A percentile compares a stretch with the other conserved stretches of the same genome.
phyloP scores from a whole-genome alignment of 1,140 invertebrate species.

The Delia radicum region DNA sequence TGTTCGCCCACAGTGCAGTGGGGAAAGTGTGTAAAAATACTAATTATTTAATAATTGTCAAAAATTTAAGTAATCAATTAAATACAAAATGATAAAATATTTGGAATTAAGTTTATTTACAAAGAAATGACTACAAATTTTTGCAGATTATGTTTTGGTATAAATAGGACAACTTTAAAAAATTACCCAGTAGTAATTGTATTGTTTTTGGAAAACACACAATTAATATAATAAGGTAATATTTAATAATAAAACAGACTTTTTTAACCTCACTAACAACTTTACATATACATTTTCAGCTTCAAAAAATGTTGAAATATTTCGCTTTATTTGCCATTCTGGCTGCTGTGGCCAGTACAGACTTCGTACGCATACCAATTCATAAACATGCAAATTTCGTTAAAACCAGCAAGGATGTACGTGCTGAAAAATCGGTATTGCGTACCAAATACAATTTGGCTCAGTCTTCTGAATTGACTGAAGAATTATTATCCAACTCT shows the following conservation, averaged over 20 bases:
- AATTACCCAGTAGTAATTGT: not conserved
- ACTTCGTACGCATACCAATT: conserved; percentile 39
- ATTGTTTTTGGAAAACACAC: not conserved
- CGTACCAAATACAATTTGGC: conserved; percentile 35
- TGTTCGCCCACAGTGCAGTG: too few relatives aligned
- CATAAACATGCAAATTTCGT: conserved; percentile 34
- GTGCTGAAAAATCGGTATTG: conserved; percentile 29
- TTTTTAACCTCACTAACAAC: not conserved
- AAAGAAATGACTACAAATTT: too few relatives aligned
- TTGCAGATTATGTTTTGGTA: too few relatives aligned
- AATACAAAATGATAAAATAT: too few relatives aligned
- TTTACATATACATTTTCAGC: not conserved
- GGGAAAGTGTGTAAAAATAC: too few relatives aligned
- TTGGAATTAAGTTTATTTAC: too few relatives aligned
- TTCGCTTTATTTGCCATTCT: conserved; percentile 33
- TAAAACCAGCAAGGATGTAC: conserved; percentile 23
- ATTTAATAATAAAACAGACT: not conserved
- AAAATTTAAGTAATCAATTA: too few relatives aligned
- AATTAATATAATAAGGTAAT: not conserved
- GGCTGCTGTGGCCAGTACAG: conserved; percentile 31
- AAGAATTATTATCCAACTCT: conserved; percentile 79
- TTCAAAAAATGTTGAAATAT: conserved; percentile 37
- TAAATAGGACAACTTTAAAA: too few relatives aligned
- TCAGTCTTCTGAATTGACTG: not conserved
- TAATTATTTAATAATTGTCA: too few relatives aligned